These are phyloP conservation scores for Nephrocerus scutellatus DNA, from an alignment of 2,888 invertebrate species.

Conservation along the genomic window DNA sequence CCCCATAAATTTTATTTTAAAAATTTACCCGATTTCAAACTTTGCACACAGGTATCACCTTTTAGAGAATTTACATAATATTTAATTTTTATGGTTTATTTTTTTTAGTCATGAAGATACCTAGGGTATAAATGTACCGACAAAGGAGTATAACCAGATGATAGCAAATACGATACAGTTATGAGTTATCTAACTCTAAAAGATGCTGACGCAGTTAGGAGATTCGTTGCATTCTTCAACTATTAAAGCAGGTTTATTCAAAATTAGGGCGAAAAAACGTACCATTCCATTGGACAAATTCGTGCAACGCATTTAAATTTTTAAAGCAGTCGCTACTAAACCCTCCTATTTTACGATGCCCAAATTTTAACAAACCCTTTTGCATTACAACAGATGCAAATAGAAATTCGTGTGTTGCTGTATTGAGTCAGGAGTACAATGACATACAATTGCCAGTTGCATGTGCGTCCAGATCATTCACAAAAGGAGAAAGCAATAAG, in stretches of 20 bases:
- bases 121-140: conserved; percentile 12
- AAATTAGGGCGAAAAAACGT: conserved; percentile 10
- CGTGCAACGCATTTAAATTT: conserved; percentile 16
- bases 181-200: conserved; percentile 10
- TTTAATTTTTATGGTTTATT: too few relatives aligned
- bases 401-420: conserved; percentile 19
- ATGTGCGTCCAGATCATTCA: conserved; percentile 22
- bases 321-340: conserved; percentile 8
- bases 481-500: conserved; percentile 25
- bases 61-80: too few relatives aligned
- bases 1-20: too few relatives aligned
- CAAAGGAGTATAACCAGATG: conserved; percentile 11
- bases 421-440: conserved; percentile 16
- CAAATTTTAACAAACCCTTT: conserved; percentile 15
- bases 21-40: too few relatives aligned
- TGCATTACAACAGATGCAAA: conserved; percentile 20
- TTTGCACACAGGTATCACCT: too few relatives aligned
- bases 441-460: conserved; percentile 17
- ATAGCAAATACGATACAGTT: conserved; percentile 9
- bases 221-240: conserved; percentile 13
- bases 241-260: conserved; percentile 10
- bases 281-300: conserved; percentile 10
- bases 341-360: conserved; percentile 14
- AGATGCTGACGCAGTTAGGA: conserved; percentile 9
- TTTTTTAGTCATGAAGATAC: conserved; percentile 12